Evolutionary conservation across 2,113 vertebrate genomes (phyloP), one percentile per base, ranked within the genome.

Genomic region (Dermatemys mawii): DNA sequence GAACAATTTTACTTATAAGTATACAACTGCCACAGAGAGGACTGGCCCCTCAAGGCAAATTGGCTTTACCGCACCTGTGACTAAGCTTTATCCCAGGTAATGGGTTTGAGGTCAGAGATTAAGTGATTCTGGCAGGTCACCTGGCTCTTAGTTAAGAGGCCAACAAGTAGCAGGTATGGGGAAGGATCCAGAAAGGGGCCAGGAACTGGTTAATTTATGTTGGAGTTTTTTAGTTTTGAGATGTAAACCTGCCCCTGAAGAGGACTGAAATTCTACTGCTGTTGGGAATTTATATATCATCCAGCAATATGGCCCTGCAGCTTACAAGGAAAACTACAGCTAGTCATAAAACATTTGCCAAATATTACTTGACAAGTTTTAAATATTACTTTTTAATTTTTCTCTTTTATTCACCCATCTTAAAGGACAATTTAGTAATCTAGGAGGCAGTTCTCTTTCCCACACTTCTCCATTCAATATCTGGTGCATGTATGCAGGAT

Each of bases 1-100:
- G 21, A 22, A 53, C 21, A 0, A 29, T 44, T 5, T 83, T 24
- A 14, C 54, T 3, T 85, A 29, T 60, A 53, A 13, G 2, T 29
- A 13, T 12, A 48, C 29, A 41, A 81, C 85, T 88, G 89, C 84
- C 83, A 90, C 0, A 0, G 51, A 49, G 86, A 50, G 29, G 49
- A 32, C 22, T 19, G 5, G 32, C 35, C 60, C 32, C 5, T 51
- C 3, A 0, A 0, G 1, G 32, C 57, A 38, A 11, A 11, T 2
- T 0, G 3, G 27, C 41, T 88, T 67, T 11, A 14, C 63, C 44
- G 1, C 13, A 53, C 21, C 5, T 21, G 13, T 54, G 83, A 84
- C 29, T 32, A 78, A 84, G 57, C 17, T 88, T 27, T 29, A 67
- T 48, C 75, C 4, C 17, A 38, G n/a, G 19, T 38, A 38, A 38